Evolutionary conservation across 2,888 invertebrate species (phyloP).

Genomic region (Nesidiocoris tenuis): DNA sequence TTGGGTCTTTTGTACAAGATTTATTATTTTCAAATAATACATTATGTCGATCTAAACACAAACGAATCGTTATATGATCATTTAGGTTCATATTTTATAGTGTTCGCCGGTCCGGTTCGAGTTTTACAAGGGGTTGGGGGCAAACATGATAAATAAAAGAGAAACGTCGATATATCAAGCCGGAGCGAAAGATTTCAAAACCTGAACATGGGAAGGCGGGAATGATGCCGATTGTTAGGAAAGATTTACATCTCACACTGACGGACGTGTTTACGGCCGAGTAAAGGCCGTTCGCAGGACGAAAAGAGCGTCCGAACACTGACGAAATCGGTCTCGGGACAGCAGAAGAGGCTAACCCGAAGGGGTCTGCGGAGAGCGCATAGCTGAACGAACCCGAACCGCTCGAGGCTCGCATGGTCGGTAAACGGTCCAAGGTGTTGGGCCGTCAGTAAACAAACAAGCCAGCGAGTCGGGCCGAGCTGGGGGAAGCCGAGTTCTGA

Average conservation of each 20-base stretch:
- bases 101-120: no score
- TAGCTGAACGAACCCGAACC: neutral
- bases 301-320: neutral
- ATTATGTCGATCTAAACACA: no score
- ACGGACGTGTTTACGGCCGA: constrained; percentile 34
- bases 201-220: neutral
- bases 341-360: neutral
- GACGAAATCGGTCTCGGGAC: constrained; percentile 28
- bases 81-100: no score
- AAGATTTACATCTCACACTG: constrained; percentile 32
- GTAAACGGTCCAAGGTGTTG: constrained; percentile 20
- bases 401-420: constrained; percentile 10
- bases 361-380: constrained; percentile 3
- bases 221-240: constrained; percentile 34
- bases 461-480: neutral
- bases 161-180: no score
- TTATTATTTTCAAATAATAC: no score
- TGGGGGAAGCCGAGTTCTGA: neutral
- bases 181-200: neutral
- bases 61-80: no score
- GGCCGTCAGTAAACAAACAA: constrained; percentile 19
- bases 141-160: no score
- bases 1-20: no score
- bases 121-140: no score
- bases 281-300: neutral